Conservation (phyloP, 2,113 vertebrate species). For the Toxotes chatareus region DNA sequence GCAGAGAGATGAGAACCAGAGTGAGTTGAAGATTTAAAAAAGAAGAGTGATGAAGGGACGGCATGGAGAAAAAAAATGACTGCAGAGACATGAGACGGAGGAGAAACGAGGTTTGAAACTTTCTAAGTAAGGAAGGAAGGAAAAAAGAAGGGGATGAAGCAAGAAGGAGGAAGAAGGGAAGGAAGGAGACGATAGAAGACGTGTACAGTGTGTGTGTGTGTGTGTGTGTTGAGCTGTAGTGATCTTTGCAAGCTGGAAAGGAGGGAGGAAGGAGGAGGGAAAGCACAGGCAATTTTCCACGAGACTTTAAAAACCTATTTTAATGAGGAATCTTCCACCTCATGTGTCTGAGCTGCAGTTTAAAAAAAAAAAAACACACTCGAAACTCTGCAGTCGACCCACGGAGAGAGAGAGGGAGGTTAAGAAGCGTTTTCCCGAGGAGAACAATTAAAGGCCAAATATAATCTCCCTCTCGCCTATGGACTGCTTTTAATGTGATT, state of each 20-base stretch:
- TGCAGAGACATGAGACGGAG: slow-evolving; percentile 11
- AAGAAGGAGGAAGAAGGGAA: not conserved
- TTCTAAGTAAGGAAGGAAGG: slow-evolving; percentile 30
- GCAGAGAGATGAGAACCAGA: slow-evolving; percentile 27
- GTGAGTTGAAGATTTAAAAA: slow-evolving; percentile 39
- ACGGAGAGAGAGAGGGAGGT: slow-evolving; percentile 16
- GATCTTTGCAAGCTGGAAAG: slow-evolving; percentile 15
- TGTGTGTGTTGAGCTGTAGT: slow-evolving; percentile 23
- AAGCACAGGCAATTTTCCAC: slow-evolving; percentile 43
- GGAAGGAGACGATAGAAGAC: not conserved
- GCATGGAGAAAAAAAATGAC: slow-evolving; percentile 24
- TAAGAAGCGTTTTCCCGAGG: slow-evolving; percentile 40
- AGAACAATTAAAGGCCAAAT: slow-evolving; percentile 67
- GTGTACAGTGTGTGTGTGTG: not conserved
- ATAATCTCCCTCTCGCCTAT: slow-evolving; percentile 40
- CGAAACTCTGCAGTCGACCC: slow-evolving; percentile 34
- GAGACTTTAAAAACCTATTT: slow-evolving; percentile 59
- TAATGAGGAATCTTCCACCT: slow-evolving; percentile 72
- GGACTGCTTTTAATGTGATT: slow-evolving; percentile 47
- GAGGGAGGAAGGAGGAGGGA: slow-evolving; percentile 14
- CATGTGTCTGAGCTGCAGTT: slow-evolving; percentile 48
- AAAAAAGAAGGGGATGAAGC: slow-evolving; percentile 9
- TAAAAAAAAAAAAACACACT: slow-evolving; percentile 17
- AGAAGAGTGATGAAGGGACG: not conserved
- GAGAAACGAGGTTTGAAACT: slow-evolving; percentile 4